These are phyloP conservation scores for Bagarius yarrelli DNA, from an alignment of 2,113 vertebrate species.

Conservation along the genomic window DNA sequence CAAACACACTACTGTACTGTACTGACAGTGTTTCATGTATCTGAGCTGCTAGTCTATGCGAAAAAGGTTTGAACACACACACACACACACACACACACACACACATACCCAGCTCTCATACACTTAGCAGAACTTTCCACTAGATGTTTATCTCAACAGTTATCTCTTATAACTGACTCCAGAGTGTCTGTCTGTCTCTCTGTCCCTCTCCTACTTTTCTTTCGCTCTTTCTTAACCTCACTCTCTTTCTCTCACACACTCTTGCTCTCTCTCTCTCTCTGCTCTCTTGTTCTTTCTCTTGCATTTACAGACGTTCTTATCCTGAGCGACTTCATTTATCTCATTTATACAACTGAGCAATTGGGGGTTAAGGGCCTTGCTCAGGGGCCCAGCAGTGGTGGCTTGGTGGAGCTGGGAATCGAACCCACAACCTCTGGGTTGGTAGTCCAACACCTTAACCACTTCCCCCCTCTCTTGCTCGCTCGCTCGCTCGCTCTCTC, in stretches of 20 bases:
- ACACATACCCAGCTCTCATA: neutral
- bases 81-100: neutral
- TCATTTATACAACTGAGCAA: no score
- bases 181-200: neutral
- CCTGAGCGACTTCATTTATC: no score
- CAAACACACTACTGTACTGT: neutral
- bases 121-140: neutral
- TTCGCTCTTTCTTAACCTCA: neutral
- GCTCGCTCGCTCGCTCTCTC: neutral
- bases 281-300: neutral
- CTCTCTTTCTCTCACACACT: no score
- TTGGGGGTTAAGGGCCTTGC: no score
- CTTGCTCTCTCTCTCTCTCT: neutral
- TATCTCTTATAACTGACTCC: neutral
- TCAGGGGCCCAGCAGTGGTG: no score
- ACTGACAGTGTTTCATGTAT: neutral
- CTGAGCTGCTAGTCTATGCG: neutral
- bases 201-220: neutral
- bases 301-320: no score
- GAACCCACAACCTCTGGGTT: no score
- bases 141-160: neutral
- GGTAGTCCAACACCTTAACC: no score
- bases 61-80: neutral
- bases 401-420: no score
- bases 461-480: accelerated